A percentile compares a stretch with the other conserved stretches of the same genome.
Evolutionary conservation across 2,888 invertebrate genomes (phyloP).

Genomic region (Hemithea aestivaria): DNA sequence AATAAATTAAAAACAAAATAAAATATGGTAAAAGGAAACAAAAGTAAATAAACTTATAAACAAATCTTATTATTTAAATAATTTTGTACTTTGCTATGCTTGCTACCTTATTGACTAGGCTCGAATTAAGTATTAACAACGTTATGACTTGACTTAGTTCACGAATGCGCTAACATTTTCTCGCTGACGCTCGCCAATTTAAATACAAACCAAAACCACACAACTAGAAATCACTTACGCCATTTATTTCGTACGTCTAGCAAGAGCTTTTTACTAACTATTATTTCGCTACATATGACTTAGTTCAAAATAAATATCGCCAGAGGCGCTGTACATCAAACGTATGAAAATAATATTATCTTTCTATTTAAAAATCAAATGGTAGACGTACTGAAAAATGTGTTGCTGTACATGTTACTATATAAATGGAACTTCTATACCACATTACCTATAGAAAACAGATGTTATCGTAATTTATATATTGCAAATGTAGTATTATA

Average conservation of each 20-base stretch:
- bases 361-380: background rate
- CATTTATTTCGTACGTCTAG: too few species aligned
- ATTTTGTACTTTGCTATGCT: conserved; percentile 22
- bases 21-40: conserved; percentile 47
- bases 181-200: background rate
- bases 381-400: too few species aligned
- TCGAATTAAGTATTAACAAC: conserved; percentile 7
- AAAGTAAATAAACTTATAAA: conserved; percentile 25
- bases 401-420: background rate
- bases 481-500: conserved; percentile 30
- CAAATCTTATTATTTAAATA: conserved; percentile 16
- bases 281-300: too few species aligned
- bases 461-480: too few species aligned
- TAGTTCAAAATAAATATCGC: too few species aligned
- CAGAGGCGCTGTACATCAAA: background rate
- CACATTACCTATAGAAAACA: too few species aligned
- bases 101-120: conserved; percentile 11
- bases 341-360: too few species aligned
- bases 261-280: too few species aligned
- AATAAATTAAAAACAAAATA: conserved; percentile 42
- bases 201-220: conserved; percentile 19
- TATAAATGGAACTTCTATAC: background rate
- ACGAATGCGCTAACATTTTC: conserved; percentile 1
- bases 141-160: background rate
- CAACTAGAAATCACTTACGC: conserved; percentile 5